Conservation (phyloP, 1,140 invertebrate species). For the Globodera ellingtonae region DNA sequence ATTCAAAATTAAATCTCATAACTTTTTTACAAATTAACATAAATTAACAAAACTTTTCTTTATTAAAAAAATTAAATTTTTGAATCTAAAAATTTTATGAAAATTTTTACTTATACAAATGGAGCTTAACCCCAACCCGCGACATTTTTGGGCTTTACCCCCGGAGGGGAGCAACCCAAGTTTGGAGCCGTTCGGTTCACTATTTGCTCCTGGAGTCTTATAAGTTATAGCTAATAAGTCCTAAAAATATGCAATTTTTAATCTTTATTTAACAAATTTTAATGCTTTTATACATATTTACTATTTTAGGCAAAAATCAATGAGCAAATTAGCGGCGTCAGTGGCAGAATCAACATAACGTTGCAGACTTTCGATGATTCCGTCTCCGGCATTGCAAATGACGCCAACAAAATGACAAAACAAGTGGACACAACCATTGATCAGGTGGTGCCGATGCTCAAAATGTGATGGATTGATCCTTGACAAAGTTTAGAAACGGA, state of each 20-base stretch:
- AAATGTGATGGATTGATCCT: neutral
- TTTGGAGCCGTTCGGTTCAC: no score
- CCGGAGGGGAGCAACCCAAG: no score
- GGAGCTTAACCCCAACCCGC: no score
- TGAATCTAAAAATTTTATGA: neutral
- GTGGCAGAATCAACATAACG: conserved; percentile 55
- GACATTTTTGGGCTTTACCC: no score
- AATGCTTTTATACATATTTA: neutral
- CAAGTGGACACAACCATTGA: conserved; percentile 58
- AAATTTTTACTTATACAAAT: no score
- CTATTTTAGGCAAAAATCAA: conserved; percentile 51
- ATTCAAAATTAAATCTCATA: no score
- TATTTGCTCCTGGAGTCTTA: no score
- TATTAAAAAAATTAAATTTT: neutral
- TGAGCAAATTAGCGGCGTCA: conserved; percentile 55
- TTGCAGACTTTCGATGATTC: conserved; percentile 59
- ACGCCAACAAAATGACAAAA: conserved; percentile 52
- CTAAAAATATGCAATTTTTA: no score
- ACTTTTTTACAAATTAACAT: no score
- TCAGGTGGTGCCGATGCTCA: conserved; percentile 42
- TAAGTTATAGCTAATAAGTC: no score
- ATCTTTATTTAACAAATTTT: neutral
- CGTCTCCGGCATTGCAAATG: conserved; percentile 47
- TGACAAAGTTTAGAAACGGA: conserved; percentile 5
- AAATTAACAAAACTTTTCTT: no score